These are phyloP conservation scores for Botrylloides violaceus DNA, from an alignment of 23 tunicate species.

Conservation along the genomic window DNA sequence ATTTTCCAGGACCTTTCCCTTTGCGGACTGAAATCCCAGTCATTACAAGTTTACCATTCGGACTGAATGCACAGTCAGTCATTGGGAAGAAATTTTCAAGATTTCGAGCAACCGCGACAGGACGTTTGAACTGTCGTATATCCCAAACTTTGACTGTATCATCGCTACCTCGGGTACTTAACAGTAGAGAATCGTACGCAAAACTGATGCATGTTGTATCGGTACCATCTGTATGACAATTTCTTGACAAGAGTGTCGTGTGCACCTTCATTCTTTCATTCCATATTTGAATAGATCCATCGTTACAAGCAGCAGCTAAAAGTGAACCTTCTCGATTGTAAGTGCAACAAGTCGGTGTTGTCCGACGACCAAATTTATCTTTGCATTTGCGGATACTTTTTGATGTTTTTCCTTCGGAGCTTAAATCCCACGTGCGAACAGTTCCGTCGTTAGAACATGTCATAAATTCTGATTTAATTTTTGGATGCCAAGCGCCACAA, in stretches of 20 bases:
- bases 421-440: slow-evolving; percentile 70
- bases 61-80: slow-evolving; percentile 81
- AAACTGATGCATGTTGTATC: slow-evolving; percentile 75
- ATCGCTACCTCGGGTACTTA: slow-evolving; percentile 87
- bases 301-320: slow-evolving; percentile 77
- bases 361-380: slow-evolving; percentile 64
- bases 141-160: slow-evolving; percentile 93
- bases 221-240: slow-evolving; percentile 63
- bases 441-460: slow-evolving; percentile 96
- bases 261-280: slow-evolving; percentile 82
- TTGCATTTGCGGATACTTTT: slow-evolving; percentile 77
- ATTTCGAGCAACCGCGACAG: slow-evolving; percentile 78
- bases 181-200: slow-evolving; percentile 39
- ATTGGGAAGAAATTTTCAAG: slow-evolving; percentile 65
- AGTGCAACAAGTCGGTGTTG: slow-evolving; percentile 76
- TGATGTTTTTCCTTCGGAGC: slow-evolving; percentile 57
- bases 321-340: slow-evolving; percentile 81
- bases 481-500: slow-evolving; percentile 89
- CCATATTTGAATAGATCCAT: slow-evolving; percentile 81
- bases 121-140: slow-evolving; percentile 73
- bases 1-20: slow-evolving; percentile 66
- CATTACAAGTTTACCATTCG: slow-evolving; percentile 68
- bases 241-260: slow-evolving; percentile 49
- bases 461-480: slow-evolving; percentile 67
- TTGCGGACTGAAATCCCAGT: slow-evolving; percentile 78